Conservation (phyloP, 2,888 invertebrate species). For the Graphium colonna region DNA sequence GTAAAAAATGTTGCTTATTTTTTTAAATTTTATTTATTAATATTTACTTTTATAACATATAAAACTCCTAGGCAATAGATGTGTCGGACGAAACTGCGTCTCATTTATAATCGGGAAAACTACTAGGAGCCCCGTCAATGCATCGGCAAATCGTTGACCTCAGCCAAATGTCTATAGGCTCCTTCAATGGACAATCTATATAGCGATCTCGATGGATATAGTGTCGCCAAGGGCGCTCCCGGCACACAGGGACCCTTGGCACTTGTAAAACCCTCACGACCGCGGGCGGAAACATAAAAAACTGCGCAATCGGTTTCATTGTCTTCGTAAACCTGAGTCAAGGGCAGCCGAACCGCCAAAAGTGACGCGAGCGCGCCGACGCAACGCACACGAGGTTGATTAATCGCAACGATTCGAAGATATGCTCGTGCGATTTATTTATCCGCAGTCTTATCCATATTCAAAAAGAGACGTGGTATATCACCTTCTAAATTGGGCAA, state of each 20-base stretch:
- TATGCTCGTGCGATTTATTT: background rate
- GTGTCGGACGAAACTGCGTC: too few species aligned
- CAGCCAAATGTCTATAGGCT: background rate
- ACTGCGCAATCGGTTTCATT: conserved; percentile 32
- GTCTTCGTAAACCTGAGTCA: conserved; percentile 24
- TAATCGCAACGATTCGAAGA: conserved; percentile 4
- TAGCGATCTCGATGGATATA: conserved; percentile 14
- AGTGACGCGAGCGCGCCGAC: conserved; percentile 9
- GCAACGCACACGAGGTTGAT: background rate
- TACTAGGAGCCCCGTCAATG: too few species aligned
- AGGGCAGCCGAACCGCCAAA: conserved; percentile 26
- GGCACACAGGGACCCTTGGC: conserved; percentile 11
- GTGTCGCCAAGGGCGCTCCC: conserved; percentile 7
- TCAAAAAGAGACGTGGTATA: too few species aligned
- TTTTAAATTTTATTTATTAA: too few species aligned
- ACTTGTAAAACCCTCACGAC: conserved; percentile 31
- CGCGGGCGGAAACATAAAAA: conserved; percentile 31
- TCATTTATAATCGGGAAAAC: too few species aligned
- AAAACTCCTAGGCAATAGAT: too few species aligned
- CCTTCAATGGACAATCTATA: conserved; percentile 9
- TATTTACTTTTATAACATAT: too few species aligned
- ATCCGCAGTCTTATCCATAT: too few species aligned
- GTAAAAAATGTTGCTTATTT: too few species aligned
- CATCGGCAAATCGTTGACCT: background rate
- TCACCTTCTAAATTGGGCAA: too few species aligned